Evolutionary conservation across 1,140 invertebrate genomes (phyloP), one percentile per base, ranked within the genome.

Genomic region (Pygmarrhopalites habei): DNA sequence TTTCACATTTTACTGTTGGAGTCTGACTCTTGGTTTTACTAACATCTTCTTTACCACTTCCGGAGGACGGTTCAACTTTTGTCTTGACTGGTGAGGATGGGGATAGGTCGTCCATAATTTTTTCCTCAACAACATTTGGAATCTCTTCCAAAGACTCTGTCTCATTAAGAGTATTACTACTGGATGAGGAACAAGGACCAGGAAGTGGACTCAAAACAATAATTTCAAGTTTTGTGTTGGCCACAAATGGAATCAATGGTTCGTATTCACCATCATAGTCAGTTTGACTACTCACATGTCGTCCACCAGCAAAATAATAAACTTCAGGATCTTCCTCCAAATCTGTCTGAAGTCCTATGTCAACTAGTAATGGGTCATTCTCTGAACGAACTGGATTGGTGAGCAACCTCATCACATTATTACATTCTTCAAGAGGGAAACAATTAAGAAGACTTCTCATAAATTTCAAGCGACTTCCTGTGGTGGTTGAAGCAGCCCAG

Each of bases 321-420:
- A 68, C 43, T 47, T 71, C 64, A 39, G 64, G 58, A 65, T 65
- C 58, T 59, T 66, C 58, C 32, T 66, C 64, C 26, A 67, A 30
- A 65, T 70, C 60, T 17, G 66, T 68, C 61, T 70, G 62, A 51
- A 62, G 23, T 32, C 69, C 64, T 62, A 72, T 63, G 47, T 72
- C 41, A 7, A 64, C 47, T 7, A 56, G 98, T 95, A 5, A 95
- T 85, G n/a, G n/a, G n/a, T n/a, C n/a, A n/a, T n/a, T n/a, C n/a
- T n/a, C n/a, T n/a, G n/a, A n/a, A n/a, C n/a, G n/a, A n/a, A n/a
- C n/a, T n/a, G n/a, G n/a, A n/a, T n/a, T n/a, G n/a, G n/a, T n/a
- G n/a, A n/a, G n/a, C n/a, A n/a, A n/a, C n/a, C n/a, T n/a, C n/a
- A n/a, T n/a, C n/a, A n/a, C n/a, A n/a, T n/a, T n/a, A n/a, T n/a